These are phyloP conservation scores for Mellivora capensis DNA, from an alignment of 2,113 vertebrate species.

Conservation along the genomic window DNA sequence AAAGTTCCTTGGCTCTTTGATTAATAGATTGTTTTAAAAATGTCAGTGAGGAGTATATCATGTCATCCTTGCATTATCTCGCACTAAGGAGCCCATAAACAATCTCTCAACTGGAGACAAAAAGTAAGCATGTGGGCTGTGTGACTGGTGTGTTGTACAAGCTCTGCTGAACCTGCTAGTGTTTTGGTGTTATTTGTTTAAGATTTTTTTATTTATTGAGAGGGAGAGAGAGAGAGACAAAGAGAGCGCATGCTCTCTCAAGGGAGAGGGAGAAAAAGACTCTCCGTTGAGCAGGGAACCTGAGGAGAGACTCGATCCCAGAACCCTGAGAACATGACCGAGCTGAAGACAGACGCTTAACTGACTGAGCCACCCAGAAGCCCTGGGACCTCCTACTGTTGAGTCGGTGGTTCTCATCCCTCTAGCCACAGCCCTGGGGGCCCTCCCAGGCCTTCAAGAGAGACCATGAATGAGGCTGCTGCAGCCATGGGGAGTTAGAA, in stretches of 20 bases:
- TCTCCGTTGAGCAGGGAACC: too few species aligned
- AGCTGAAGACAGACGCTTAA: too few species aligned
- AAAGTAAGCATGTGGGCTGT: neutral
- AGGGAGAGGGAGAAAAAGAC: too few species aligned
- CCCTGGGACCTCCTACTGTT: neutral
- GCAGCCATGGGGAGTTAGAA: neutral
- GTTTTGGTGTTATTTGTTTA: neutral
- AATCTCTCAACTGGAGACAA: neutral
- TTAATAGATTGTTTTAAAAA: neutral
- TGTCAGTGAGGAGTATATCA: neutral
- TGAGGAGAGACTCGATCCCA: too few species aligned
- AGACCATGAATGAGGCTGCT: neutral
- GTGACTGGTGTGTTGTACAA: rapidly evolving
- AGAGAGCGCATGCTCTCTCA: rapidly evolving
- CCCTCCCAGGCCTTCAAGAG: neutral
- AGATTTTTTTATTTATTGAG: neutral
- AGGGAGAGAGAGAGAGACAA: too few species aligned
- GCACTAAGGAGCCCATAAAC: neutral
- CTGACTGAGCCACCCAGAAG: too few species aligned
- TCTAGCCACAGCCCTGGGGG: neutral
- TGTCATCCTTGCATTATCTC: neutral
- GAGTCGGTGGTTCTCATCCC: neutral
- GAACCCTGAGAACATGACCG: too few species aligned
- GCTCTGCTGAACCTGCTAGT: neutral
- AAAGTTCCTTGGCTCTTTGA: neutral